Evolutionary conservation across 2,113 vertebrate genomes (phyloP).

Genomic region (Phyllostomus discolor): DNA sequence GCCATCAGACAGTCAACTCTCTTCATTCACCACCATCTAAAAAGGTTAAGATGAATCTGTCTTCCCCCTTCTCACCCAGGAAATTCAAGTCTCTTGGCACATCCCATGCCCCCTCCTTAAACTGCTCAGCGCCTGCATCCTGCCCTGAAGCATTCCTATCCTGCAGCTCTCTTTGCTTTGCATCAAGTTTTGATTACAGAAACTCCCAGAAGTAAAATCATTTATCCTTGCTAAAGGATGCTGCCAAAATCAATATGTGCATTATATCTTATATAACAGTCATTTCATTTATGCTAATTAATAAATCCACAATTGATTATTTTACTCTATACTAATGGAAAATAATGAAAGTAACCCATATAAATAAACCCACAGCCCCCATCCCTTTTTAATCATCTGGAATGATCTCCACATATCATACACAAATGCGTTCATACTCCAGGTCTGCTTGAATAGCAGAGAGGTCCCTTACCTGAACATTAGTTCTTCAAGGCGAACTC

Average conservation of each 20-base stretch:
- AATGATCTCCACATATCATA: background rate
- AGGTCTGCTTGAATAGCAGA: background rate
- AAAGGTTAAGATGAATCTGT: background rate
- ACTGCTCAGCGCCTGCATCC: background rate
- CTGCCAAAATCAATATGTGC: slow-evolving; percentile 63
- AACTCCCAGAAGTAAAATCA: slow-evolving; percentile 42
- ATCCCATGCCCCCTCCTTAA: background rate
- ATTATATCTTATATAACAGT: slow-evolving; percentile 9
- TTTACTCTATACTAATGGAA: slow-evolving; percentile 57
- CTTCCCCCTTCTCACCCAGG: background rate
- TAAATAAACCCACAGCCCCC: background rate
- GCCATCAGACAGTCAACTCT: background rate
- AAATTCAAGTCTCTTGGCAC: background rate
- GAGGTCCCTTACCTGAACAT: background rate
- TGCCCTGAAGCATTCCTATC: background rate
- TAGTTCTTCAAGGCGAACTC: background rate
- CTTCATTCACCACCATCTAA: background rate
- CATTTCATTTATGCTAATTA: slow-evolving; percentile 63
- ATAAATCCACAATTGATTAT: slow-evolving; percentile 54
- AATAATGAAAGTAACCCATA: slow-evolving; percentile 38
- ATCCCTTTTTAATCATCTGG: background rate
- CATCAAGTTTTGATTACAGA: slow-evolving; percentile 26
- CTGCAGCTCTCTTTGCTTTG: background rate
- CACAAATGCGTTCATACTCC: background rate
- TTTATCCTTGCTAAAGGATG: slow-evolving; percentile 42